Evolutionary conservation across 2,113 vertebrate genomes (phyloP).

Genomic region (Oostethus manadensis): DNA sequence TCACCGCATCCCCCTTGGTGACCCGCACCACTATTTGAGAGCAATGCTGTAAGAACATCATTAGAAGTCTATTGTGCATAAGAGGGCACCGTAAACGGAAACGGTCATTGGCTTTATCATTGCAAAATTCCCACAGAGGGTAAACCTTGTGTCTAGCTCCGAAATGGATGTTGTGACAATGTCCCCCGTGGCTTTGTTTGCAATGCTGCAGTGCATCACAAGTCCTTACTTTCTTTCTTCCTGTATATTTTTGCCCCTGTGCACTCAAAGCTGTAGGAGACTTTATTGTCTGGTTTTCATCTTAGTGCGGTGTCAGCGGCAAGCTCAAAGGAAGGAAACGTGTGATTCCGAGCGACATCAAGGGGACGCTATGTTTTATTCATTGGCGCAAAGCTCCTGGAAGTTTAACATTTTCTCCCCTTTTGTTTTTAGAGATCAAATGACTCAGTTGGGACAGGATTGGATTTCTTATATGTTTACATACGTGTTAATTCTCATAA

Average conservation of each 20-base stretch:
- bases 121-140: no score
- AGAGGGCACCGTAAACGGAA: no score
- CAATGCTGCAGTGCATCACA: constrained; percentile 36
- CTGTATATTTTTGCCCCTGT: constrained; percentile 15
- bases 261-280: constrained; percentile 43
- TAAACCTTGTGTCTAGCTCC: no score
- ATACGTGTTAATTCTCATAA: neutral
- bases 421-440: constrained; percentile 69
- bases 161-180: no score
- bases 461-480: constrained; percentile 54
- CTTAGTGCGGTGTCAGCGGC: constrained; percentile 43
- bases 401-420: constrained; percentile 66
- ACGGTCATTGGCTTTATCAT: no score
- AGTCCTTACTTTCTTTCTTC: constrained; percentile 24
- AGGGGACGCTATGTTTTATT: constrained; percentile 74
- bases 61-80: no score
- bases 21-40: no score
- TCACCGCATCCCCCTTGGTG: no score
- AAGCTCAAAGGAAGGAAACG: constrained; percentile 55
- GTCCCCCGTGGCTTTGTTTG: neutral
- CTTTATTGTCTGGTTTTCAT: constrained; percentile 48
- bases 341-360: constrained; percentile 70
- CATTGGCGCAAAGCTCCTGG: constrained; percentile 67
- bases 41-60: no score
- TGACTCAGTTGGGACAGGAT: constrained; percentile 65